Base-by-base conservation (phyloP, 2,113 vertebrate genomes). In the Forbesichthys papilliferus region DNA sequence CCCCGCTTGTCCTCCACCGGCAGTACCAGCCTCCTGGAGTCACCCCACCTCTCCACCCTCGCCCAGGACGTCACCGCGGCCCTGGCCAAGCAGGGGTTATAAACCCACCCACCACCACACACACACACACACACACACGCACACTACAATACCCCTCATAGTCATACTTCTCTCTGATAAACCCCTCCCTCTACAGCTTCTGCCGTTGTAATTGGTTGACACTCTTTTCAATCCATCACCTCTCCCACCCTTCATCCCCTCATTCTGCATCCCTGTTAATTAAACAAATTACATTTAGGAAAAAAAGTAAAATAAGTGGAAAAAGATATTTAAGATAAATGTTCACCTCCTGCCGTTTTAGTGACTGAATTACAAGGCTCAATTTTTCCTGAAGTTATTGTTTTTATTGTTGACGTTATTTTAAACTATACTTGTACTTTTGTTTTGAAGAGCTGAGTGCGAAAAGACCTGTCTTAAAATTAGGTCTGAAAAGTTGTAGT, bases 41-140 rank as follows among this genome's bases (percentile, higher is more conserved):
- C 95, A 0, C 95, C 96, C 36, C 95, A 97, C 90, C 96, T 97
- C 47, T 94, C 94, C 72, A 98, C 96, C 27, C 91, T 98, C 9
- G 96, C 96, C 66, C 95, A 97, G 91, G 96, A 98, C 34, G 96
- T 98, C 89, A 96, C 96, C 0, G 95, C 95, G 2, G 96, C 96
- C 52, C 93, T 98, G 0, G 96, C 96, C 74, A 97, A 97, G 83
- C 96, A 98, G 92, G 96, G 96, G 86, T 95, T 98, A 92, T 98
- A 94, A 97, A 64, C 8, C 46, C 51, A 16, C 16, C 20, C 20
- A 49, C 54, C 20, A 14, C 9, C 59, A 1, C 42, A 63, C 4
- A 68, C 33, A 53, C 48, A 64, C 48, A 59, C 34, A 51, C 20
- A 69, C 58, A 66, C 57, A 48, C 34, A 66, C 10, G 13, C 71